Percentiles rank a stretch among this genome's conserved stretches.
Conservation (phyloP, 2,797 vertebrate genomes). For the Bovichtus diacanthus region DNA sequence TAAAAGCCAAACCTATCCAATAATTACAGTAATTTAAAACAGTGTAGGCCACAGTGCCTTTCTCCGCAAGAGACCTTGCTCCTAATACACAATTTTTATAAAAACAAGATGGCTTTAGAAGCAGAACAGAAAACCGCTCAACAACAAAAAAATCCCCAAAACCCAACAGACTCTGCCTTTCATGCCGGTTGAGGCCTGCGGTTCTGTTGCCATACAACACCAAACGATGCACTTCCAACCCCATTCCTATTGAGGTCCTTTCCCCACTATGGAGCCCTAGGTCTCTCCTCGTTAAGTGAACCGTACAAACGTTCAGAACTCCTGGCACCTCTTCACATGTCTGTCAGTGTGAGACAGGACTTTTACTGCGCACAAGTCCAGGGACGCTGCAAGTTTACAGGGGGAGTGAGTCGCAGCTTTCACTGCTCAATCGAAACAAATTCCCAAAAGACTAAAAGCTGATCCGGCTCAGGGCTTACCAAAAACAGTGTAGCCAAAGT, state of each 20-base stretch:
- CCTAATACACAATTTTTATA: conserved; percentile 75
- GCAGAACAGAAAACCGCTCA: conserved; percentile 60
- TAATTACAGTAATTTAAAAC: conserved; percentile 68
- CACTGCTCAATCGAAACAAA: conserved; percentile 55
- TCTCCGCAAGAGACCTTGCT: conserved; percentile 55
- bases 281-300: conserved; percentile 60
- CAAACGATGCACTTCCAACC: conserved; percentile 47
- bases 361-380: conserved; percentile 35
- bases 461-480: conserved; percentile 22
- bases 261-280: conserved; percentile 32
- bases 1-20: conserved; percentile 61
- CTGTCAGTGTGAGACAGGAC: conserved; percentile 31
- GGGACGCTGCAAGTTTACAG: conserved; percentile 42
- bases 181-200: conserved; percentile 43
- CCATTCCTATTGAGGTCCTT: conserved; percentile 14
- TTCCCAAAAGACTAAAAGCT: conserved; percentile 42
- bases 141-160: conserved; percentile 49
- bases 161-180: conserved; percentile 44
- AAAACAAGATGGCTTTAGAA: conserved; percentile 72
- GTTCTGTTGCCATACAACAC: conserved; percentile 53
- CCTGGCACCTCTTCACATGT: conserved; percentile 35
- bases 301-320: conserved; percentile 37
- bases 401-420: conserved; percentile 53
- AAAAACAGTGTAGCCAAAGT: conserved; percentile 19
- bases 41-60: conserved; percentile 53